Percentiles rank a stretch among this genome's conserved stretches.
Conservation (phyloP, 2,888 invertebrate genomes). For the Germaria angustata region DNA sequence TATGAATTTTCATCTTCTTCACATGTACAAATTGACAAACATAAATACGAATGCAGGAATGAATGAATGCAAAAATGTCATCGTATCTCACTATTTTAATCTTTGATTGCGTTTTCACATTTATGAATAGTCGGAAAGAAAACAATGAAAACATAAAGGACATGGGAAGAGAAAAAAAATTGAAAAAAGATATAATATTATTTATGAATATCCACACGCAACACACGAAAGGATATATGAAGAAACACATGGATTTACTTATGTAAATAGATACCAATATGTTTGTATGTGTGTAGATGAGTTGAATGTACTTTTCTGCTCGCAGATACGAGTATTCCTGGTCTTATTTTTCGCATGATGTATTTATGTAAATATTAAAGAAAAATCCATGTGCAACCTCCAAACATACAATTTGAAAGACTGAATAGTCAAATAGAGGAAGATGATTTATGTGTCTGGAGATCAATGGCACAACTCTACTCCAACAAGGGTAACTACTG, state of each 20-base stretch:
- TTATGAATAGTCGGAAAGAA: slow-evolving; percentile 48
- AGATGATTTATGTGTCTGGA: slow-evolving; percentile 57
- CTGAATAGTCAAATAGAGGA: background rate
- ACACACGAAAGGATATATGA: slow-evolving; percentile 20
- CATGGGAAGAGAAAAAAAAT: background rate
- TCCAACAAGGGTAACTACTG: background rate
- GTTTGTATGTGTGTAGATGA: background rate
- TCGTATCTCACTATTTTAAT: slow-evolving; percentile 70
- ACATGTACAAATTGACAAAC: slow-evolving; percentile 17
- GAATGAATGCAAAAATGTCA: slow-evolving; percentile 58
- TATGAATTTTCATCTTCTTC: slow-evolving; percentile 14
- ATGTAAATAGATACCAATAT: background rate
- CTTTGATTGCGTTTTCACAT: slow-evolving; percentile 69
- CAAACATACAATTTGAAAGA: slow-evolving; percentile 22
- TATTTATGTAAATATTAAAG: slow-evolving; percentile 12
- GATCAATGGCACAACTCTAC: slow-evolving; percentile 56
- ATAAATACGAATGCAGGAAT: background rate
- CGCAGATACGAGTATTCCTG: background rate
- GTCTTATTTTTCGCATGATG: background rate
- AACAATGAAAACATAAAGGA: slow-evolving; percentile 18
- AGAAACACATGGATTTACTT: background rate
- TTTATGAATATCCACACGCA: slow-evolving; percentile 28
- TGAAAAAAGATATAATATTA: slow-evolving; percentile 18
- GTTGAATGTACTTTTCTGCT: slow-evolving; percentile 51
- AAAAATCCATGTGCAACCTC: slow-evolving; percentile 23